Conservation (phyloP, 2,113 vertebrate genomes). For the Formicarius rufipectus region DNA sequence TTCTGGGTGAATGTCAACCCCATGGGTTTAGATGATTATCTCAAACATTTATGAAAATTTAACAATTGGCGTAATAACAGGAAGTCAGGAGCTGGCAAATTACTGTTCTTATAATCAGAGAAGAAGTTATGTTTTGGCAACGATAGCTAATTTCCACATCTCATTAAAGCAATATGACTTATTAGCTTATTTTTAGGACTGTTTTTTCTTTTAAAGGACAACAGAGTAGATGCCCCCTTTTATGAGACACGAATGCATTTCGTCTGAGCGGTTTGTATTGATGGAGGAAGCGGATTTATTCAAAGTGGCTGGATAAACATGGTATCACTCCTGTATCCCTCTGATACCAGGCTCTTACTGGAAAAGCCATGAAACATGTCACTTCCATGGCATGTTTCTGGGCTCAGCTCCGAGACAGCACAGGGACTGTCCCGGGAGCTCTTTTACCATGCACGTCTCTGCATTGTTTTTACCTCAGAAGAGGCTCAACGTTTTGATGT, state of each 20-base stretch:
- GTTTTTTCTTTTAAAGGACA: neutral
- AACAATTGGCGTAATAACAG: slow-evolving; percentile 54
- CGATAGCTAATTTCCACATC: slow-evolving; percentile 19
- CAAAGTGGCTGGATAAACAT: neutral
- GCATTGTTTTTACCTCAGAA: neutral
- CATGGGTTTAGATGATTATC: neutral
- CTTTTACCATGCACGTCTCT: neutral
- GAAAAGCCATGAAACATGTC: neutral
- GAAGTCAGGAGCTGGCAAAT: slow-evolving; percentile 47
- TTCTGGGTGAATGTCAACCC: neutral
- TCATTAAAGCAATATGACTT: neutral
- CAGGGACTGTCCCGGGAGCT: neutral
- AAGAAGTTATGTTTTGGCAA: slow-evolving; percentile 31
- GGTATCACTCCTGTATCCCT: neutral
- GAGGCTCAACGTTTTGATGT: neutral
- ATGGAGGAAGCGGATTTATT: neutral
- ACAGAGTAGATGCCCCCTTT: neutral
- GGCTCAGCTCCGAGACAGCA: neutral
- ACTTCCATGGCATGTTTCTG: neutral
- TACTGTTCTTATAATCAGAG: slow-evolving; percentile 16
- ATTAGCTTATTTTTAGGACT: neutral
- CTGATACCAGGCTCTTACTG: neutral
- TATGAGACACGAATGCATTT: neutral
- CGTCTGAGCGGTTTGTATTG: neutral
- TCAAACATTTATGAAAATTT: slow-evolving; percentile 39